phyloP scores from a whole-genome alignment of 1,140 invertebrate genomes.

The Parasteatoda tepidariorum region DNA sequence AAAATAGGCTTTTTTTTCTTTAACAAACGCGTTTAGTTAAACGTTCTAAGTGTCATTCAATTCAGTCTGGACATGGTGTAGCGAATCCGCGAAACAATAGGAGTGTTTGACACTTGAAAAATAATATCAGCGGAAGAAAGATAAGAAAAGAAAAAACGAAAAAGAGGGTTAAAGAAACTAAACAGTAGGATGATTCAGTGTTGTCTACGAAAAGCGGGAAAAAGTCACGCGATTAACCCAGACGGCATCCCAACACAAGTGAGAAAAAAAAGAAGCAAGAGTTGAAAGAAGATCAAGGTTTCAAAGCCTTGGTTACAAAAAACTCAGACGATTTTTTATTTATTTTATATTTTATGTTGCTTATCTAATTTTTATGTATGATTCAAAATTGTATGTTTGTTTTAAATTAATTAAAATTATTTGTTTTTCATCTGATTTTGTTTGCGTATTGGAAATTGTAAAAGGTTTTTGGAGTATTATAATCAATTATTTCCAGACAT shows the following conservation, averaged over 20 bases:
- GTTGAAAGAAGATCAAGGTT: slow-evolving; percentile 31
- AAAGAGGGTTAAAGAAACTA: neutral
- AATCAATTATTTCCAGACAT: too few species aligned
- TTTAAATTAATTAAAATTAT: too few species aligned
- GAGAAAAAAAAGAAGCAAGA: slow-evolving; percentile 12
- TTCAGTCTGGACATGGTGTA: neutral
- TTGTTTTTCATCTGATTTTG: too few species aligned
- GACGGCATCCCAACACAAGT: neutral
- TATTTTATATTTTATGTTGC: too few species aligned
- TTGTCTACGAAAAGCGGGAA: slow-evolving; percentile 30
- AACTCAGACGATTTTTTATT: neutral
- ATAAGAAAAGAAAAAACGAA: neutral
- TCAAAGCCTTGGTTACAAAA: neutral
- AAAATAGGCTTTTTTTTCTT: too few species aligned
- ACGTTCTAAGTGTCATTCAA: neutral
- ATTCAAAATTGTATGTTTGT: too few species aligned
- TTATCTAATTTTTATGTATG: too few species aligned
- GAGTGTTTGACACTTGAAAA: neutral
- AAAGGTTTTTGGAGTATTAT: too few species aligned
- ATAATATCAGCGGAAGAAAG: neutral
- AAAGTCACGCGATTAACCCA: slow-evolving; percentile 54
- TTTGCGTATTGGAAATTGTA: too few species aligned
- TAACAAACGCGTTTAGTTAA: too few species aligned
- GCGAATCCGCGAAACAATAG: neutral
- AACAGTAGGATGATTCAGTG: slow-evolving; percentile 32